These are phyloP conservation scores for Seriola quinqueradiata DNA, from an alignment of 2,113 vertebrate species.

Conservation along the genomic window DNA sequence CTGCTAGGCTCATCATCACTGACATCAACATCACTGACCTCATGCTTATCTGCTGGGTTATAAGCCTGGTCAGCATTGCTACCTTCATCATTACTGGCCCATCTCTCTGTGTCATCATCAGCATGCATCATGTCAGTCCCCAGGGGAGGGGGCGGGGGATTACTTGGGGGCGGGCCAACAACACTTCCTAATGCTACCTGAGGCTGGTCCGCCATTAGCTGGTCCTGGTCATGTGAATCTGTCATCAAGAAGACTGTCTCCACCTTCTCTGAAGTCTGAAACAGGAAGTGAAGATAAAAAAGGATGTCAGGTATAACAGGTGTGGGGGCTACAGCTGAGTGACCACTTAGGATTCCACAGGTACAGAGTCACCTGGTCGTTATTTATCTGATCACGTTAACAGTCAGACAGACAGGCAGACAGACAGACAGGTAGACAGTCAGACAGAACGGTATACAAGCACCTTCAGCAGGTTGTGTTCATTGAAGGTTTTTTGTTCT, in stretches of 20 bases:
- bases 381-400: too few species aligned
- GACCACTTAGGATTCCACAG: too few species aligned
- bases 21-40: slow-evolving; percentile 33
- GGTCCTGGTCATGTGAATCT: slow-evolving; percentile 57
- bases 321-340: neutral
- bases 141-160: slow-evolving; percentile 39
- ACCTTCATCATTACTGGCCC: slow-evolving; percentile 19
- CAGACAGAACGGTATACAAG: neutral
- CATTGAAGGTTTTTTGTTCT: slow-evolving; percentile 61
- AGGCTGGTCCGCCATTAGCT: slow-evolving; percentile 33
- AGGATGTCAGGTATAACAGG: neutral
- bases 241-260: slow-evolving; percentile 50
- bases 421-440: neutral
- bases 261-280: slow-evolving; percentile 74
- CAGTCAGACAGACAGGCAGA: neutral
- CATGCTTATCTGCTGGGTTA: neutral
- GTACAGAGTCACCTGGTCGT: too few species aligned
- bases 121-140: slow-evolving; percentile 9
- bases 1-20: slow-evolving; percentile 41
- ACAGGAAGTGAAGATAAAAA: slow-evolving; percentile 21
- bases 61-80: slow-evolving; percentile 19
- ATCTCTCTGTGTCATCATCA: slow-evolving; percentile 40
- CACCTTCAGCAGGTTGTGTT: slow-evolving; percentile 70
- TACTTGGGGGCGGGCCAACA: slow-evolving; percentile 32
- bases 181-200: slow-evolving; percentile 65